phyloP scores from a whole-genome alignment of 2,888 invertebrate species.

The Drosophila dives region DNA sequence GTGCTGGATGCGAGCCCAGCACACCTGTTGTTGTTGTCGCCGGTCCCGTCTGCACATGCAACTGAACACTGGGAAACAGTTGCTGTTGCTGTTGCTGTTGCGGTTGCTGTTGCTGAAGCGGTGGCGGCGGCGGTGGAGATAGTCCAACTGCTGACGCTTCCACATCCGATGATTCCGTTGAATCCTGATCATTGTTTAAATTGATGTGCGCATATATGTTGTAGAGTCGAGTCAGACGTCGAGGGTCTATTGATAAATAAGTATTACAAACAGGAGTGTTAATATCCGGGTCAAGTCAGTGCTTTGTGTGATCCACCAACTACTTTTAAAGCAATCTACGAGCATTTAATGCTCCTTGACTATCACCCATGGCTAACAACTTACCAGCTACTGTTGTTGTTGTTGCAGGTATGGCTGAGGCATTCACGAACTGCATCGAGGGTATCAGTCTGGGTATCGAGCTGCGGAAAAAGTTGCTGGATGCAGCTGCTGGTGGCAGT shows the following conservation, averaged over 20 bases:
- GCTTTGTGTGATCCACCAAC: too few relatives aligned
- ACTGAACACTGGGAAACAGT: conserved; percentile 28
- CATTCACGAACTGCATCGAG: conserved; percentile 51
- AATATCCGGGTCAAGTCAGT: too few relatives aligned
- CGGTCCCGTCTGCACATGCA: conserved; percentile 7
- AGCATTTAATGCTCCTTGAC: too few relatives aligned
- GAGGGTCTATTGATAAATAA: conserved; percentile 8
- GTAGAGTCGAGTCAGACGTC: conserved; percentile 47
- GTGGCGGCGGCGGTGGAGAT: conserved; percentile 11
- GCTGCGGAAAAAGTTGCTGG: conserved; percentile 64
- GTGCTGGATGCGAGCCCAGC: conserved; percentile 23
- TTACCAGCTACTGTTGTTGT: too few relatives aligned
- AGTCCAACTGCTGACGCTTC: not conserved
- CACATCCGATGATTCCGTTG: conserved; percentile 3
- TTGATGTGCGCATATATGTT: conserved; percentile 73
- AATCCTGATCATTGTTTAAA: conserved; percentile 64
- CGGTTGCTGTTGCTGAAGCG: conserved; percentile 19
- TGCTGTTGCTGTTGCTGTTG: conserved; percentile 12
- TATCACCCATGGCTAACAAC: too few relatives aligned
- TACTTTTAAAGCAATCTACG: too few relatives aligned
- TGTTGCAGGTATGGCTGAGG: conserved; percentile 8
- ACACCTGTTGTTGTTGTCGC: conserved; percentile 2
- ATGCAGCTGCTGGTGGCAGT: not conserved
- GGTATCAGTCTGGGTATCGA: conserved; percentile 76
- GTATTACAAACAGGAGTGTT: not conserved